Evolutionary conservation across 2,888 invertebrate species (phyloP).

Genomic region (Drosophila barbarae): DNA sequence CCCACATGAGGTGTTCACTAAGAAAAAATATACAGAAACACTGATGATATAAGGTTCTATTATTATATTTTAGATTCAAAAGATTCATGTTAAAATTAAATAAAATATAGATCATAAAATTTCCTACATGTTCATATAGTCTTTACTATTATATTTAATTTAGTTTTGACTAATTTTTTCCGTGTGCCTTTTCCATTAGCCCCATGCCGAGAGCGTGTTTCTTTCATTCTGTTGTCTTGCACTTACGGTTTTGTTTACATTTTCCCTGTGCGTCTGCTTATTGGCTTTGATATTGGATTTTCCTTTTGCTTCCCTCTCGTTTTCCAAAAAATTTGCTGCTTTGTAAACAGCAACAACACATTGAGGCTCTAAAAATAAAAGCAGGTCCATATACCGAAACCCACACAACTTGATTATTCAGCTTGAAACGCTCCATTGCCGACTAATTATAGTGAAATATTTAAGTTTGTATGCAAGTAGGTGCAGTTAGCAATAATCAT

Average conservation of each 20-base stretch:
- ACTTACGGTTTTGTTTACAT: constrained; percentile 56
- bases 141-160: background rate
- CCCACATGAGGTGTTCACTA: constrained; percentile 6
- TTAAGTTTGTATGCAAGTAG: constrained; percentile 35
- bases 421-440: constrained; percentile 36
- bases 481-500: constrained; percentile 41
- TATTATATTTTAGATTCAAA: too few relatives aligned
- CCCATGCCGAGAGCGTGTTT: constrained; percentile 15
- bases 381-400: constrained; percentile 17
- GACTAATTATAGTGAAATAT: constrained; percentile 28
- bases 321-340: constrained; percentile 30
- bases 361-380: constrained; percentile 53
- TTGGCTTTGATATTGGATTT: constrained; percentile 43
- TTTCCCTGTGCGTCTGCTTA: constrained; percentile 34
- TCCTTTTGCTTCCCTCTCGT: constrained; percentile 14
- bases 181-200: constrained; percentile 30
- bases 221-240: constrained; percentile 35
- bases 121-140: background rate
- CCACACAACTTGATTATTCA: constrained; percentile 10
- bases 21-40: background rate
- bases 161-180: background rate
- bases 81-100: background rate
- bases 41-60: background rate
- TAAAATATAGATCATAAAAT: background rate
- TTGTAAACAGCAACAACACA: constrained; percentile 25